Percentiles rank a stretch among this genome's conserved stretches.
phyloP scores from a whole-genome alignment of 1,140 invertebrate species.

The Atta cephalotes region DNA sequence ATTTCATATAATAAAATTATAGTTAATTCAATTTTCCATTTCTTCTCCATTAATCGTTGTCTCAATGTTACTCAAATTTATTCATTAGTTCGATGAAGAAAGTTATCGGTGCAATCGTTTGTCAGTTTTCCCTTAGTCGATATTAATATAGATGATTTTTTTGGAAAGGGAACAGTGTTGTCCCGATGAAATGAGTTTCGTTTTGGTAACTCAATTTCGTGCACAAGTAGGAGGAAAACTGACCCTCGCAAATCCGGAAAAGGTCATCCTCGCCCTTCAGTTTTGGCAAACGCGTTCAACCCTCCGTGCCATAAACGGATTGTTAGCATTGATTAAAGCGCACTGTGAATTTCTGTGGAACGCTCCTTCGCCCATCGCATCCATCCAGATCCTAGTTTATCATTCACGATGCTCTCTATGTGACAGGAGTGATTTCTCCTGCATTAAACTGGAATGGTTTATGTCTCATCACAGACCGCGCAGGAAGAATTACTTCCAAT shows the following conservation, averaged over 20 bases:
- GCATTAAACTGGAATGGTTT: slow-evolving; percentile 64
- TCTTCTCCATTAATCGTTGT: neutral
- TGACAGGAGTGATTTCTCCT: slow-evolving; percentile 41
- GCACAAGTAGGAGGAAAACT: slow-evolving; percentile 53
- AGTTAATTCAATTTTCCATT: slow-evolving; percentile 7
- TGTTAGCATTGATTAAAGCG: slow-evolving; percentile 78
- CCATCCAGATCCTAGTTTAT: slow-evolving; percentile 10
- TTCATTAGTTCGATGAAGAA: neutral
- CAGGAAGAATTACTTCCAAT: slow-evolving; percentile 61
- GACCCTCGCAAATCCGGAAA: slow-evolving; percentile 67
- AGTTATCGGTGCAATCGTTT: slow-evolving; percentile 11
- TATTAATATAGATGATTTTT: slow-evolving; percentile 17
- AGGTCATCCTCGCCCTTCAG: slow-evolving; percentile 56
- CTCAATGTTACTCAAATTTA: neutral
- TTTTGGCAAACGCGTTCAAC: slow-evolving; percentile 50
- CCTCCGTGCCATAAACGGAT: slow-evolving; percentile 75
- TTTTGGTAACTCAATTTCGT: slow-evolving; percentile 69
- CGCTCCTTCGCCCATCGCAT: slow-evolving; percentile 31
- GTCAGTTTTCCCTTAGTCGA: slow-evolving; percentile 10
- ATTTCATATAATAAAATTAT: neutral
- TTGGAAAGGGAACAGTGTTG: slow-evolving; percentile 26
- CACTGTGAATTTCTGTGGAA: slow-evolving; percentile 58
- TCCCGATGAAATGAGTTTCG: slow-evolving; percentile 32
- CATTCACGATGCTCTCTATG: slow-evolving; percentile 11
- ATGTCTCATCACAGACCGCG: slow-evolving; percentile 22